A percentile compares a stretch with the other conserved stretches of the same genome.
phyloP scores from a whole-genome alignment of 2,113 vertebrate species.

The Eulacestoma nigropectus region DNA sequence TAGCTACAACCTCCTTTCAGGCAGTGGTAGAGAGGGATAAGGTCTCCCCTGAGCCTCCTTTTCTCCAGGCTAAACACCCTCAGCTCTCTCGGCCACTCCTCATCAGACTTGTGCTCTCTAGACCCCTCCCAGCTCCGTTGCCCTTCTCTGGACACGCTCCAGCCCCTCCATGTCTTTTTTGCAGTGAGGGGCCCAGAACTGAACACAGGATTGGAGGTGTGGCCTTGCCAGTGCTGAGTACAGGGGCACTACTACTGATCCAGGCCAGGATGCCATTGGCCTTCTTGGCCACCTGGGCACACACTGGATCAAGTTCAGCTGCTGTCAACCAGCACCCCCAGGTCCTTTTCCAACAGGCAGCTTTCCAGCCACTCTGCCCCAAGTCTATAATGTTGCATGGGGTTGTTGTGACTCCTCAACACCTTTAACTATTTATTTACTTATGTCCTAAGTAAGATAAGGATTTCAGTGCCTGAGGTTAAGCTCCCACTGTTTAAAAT shows the following conservation, averaged over 20 bases:
- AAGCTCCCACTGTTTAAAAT: neutral
- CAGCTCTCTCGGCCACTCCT: neutral
- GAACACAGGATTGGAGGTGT: neutral
- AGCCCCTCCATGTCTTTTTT: neutral
- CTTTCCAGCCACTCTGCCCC: neutral
- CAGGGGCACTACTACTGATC: neutral
- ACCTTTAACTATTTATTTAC: neutral
- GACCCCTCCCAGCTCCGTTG: neutral
- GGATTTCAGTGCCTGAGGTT: neutral
- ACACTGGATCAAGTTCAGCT: neutral
- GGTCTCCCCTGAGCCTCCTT: neutral
- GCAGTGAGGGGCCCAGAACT: neutral
- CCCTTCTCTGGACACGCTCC: neutral
- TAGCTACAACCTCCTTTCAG: neutral
- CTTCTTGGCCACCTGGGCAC: neutral
- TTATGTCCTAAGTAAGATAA: neutral
- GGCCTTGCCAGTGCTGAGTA: neutral
- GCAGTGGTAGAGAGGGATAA: neutral
- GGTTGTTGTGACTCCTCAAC: neutral
- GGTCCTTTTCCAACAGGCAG: neutral
- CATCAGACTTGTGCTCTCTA: neutral
- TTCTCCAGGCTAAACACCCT: neutral
- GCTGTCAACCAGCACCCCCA: fast-evolving
- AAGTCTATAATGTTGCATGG: neutral
- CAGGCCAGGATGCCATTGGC: neutral